These are phyloP conservation scores for Apis florea DNA, from an alignment of 1,140 invertebrate genomes.

Conservation along the genomic window DNA sequence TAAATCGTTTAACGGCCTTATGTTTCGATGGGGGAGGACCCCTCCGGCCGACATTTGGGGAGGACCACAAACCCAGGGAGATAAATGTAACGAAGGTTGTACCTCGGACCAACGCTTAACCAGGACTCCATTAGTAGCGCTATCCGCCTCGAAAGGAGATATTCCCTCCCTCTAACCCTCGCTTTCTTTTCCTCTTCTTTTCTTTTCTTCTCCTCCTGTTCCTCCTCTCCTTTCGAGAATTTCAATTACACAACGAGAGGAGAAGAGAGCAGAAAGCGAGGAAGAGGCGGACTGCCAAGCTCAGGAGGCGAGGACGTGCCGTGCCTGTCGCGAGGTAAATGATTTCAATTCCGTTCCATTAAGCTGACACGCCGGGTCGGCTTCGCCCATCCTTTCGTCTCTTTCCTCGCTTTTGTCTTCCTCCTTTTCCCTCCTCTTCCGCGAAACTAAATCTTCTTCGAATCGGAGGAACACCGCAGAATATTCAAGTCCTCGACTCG, in stretches of 20 bases:
- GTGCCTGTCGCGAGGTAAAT: conserved; percentile 64
- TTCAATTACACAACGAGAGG: conserved; percentile 57
- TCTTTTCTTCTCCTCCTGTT: conserved; percentile 20
- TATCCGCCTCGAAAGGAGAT: conserved; percentile 61
- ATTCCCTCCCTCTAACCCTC: neutral
- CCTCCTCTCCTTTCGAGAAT: conserved; percentile 56
- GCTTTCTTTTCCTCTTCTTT: too few species aligned
- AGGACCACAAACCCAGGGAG: conserved; percentile 72
- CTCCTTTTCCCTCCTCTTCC: conserved; percentile 10
- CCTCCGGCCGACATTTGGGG: conserved; percentile 72
- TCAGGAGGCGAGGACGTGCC: conserved; percentile 61
- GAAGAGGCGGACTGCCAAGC: conserved; percentile 57
- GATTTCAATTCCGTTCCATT: conserved; percentile 69
- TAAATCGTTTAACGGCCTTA: conserved; percentile 80
- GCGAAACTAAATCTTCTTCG: conserved; percentile 61
- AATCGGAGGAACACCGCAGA: conserved; percentile 55
- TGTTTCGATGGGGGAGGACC: conserved; percentile 75
- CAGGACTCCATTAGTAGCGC: conserved; percentile 70
- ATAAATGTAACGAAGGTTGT: conserved; percentile 79
- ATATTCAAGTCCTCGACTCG: conserved; percentile 55
- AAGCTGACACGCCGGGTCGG: conserved; percentile 53
- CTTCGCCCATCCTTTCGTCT: conserved; percentile 5
- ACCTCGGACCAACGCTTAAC: conserved; percentile 71
- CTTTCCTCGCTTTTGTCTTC: neutral
- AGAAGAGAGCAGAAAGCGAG: neutral